Evolutionary conservation across 1,140 invertebrate genomes (phyloP).

Genomic region (Eurosta solidaginis): DNA sequence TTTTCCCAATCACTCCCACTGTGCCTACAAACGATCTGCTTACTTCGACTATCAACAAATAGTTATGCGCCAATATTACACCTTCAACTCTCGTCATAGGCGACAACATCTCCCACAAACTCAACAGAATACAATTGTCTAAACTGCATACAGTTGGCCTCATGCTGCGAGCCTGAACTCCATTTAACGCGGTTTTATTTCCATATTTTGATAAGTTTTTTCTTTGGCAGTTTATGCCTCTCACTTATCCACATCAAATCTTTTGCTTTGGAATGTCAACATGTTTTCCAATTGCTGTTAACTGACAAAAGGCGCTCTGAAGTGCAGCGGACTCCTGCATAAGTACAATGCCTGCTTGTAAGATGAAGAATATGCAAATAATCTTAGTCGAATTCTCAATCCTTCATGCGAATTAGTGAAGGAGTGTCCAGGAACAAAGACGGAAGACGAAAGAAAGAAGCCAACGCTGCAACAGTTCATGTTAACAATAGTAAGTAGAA

Average conservation of each 20-base stretch:
- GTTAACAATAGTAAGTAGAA: not conserved
- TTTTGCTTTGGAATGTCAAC: slow-evolving; percentile 6
- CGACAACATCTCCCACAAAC: slow-evolving; percentile 6
- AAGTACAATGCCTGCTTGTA: not conserved
- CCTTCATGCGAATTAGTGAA: not conserved
- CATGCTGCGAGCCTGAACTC: slow-evolving; percentile 5
- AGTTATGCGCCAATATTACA: not conserved
- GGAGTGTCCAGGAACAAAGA: not conserved
- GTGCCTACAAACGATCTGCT: not conserved
- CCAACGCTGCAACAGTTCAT: not conserved
- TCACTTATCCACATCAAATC: not conserved
- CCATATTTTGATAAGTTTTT: not conserved
- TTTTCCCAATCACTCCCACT: not conserved
- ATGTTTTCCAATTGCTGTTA: not conserved
- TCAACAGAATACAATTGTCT: not conserved
- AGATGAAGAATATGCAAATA: slow-evolving; percentile 5
- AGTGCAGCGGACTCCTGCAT: not conserved
- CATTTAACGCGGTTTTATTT: not conserved
- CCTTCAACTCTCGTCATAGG: not conserved
- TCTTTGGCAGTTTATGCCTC: not conserved
- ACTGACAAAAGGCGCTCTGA: not conserved
- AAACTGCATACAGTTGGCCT: not conserved
- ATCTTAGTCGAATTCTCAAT: not conserved
- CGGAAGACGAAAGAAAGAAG: not conserved
- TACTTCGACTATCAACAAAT: not conserved